phyloP scores from a whole-genome alignment of 2,888 invertebrate species.

The Eilema depressum region DNA sequence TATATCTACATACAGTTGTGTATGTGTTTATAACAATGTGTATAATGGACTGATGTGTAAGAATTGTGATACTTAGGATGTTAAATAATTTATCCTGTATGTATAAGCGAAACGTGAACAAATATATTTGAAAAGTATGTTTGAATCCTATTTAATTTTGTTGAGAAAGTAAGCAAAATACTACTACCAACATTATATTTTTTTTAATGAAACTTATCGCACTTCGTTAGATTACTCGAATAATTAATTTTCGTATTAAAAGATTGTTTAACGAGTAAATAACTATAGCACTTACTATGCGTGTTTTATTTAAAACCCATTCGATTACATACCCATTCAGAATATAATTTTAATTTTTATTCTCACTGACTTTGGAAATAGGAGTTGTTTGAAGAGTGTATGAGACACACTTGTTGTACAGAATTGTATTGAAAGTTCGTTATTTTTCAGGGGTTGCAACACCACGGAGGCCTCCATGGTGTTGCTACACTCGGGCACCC shows the following conservation, averaged over 20 bases:
- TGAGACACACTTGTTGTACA: no score
- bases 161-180: conserved; percentile 22
- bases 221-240: conserved; percentile 33
- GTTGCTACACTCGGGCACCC: no score
- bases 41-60: conserved; percentile 76
- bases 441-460: no score
- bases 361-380: no score
- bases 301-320: conserved; percentile 36
- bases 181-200: conserved; percentile 25
- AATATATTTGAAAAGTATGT: conserved; percentile 39
- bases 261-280: conserved; percentile 33
- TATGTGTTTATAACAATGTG: conserved; percentile 61
- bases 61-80: conserved; percentile 79
- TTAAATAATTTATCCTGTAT: conserved; percentile 54
- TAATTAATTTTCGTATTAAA: conserved; percentile 36
- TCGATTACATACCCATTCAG: background rate
- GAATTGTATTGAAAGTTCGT: no score
- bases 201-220: conserved; percentile 31
- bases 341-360: no score
- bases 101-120: conserved; percentile 50
- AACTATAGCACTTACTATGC: conserved; percentile 37
- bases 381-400: no score
- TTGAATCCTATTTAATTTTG: conserved; percentile 30
- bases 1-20: conserved; percentile 33
- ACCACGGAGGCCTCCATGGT: no score